These are phyloP conservation scores for Gymnocheta viridis DNA, from an alignment of 2,888 invertebrate genomes.

Conservation along the genomic window DNA sequence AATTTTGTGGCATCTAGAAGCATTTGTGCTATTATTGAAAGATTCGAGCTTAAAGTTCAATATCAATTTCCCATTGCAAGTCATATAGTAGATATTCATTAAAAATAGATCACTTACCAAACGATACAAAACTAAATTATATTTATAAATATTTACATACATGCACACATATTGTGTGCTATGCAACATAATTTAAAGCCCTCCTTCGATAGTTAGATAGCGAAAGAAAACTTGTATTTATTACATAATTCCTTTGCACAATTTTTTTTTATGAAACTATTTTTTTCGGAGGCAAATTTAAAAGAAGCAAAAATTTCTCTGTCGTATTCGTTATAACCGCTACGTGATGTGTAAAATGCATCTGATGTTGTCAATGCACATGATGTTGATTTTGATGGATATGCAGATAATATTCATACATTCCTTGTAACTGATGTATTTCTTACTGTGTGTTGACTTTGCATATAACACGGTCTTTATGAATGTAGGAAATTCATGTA, in stretches of 20 bases:
- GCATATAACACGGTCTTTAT: neutral
- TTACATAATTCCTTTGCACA: conserved; percentile 36
- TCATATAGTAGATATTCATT: neutral
- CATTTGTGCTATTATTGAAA: neutral
- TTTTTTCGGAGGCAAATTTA: neutral
- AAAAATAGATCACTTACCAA: neutral
- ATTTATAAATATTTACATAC: neutral
- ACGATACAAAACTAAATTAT: neutral
- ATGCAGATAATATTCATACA: conserved; percentile 58
- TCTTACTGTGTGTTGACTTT: neutral
- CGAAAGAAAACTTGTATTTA: conserved; percentile 4
- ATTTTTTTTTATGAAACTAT: conserved; percentile 32
- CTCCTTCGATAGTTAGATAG: neutral
- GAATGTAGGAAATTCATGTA: conserved; percentile 36
- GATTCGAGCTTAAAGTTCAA: neutral
- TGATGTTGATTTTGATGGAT: conserved; percentile 67
- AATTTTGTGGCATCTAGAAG: neutral
- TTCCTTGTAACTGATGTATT: neutral
- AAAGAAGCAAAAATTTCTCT: neutral
- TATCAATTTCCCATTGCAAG: neutral
- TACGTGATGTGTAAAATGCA: conserved; percentile 65
- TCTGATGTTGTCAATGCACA: conserved; percentile 67
- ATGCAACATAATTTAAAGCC: conserved; percentile 5
- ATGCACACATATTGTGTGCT: neutral
- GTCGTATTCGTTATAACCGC: conserved; percentile 42